These are phyloP conservation scores for Zeus faber DNA, from an alignment of 2,113 vertebrate species.

Conservation along the genomic window DNA sequence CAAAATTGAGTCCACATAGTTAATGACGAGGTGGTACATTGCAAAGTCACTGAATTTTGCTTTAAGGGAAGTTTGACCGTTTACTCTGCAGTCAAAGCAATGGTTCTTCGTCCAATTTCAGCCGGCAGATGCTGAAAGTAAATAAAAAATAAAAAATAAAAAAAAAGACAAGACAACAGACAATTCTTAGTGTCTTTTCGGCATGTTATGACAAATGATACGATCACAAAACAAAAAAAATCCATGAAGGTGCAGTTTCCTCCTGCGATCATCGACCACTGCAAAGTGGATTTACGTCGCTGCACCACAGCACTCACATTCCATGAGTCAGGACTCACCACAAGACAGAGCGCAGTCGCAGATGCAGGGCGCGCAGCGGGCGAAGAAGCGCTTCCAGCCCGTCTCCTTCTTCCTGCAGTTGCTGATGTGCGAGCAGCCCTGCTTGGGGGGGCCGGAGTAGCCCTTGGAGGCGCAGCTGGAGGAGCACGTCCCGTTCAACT, in stretches of 20 bases:
- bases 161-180: conserved; percentile 11
- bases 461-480: conserved; percentile 71
- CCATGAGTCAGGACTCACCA: too few species aligned
- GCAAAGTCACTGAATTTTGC: too few species aligned
- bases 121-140: conserved; percentile 40
- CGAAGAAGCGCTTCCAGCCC: conserved; percentile 79
- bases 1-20: too few species aligned
- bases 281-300: too few species aligned
- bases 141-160: background rate
- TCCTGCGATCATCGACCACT: too few species aligned
- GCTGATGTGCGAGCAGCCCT: conserved; percentile 72
- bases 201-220: background rate
- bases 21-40: too few species aligned
- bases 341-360: conserved; percentile 80
- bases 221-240: too few species aligned
- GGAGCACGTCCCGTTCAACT: conserved; percentile 72
- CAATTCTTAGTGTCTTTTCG: background rate
- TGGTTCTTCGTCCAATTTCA: conserved; percentile 25
- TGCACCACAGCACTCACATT: too few species aligned
- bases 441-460: conserved; percentile 63
- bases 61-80: too few species aligned
- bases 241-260: too few species aligned
- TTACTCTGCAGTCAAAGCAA: background rate
- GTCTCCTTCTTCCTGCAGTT: conserved; percentile 74
- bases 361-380: conserved; percentile 73